Percentiles rank a stretch among this genome's conserved stretches.
Conservation (phyloP, 1,140 invertebrate species). For the Cherax quadricarinatus region DNA sequence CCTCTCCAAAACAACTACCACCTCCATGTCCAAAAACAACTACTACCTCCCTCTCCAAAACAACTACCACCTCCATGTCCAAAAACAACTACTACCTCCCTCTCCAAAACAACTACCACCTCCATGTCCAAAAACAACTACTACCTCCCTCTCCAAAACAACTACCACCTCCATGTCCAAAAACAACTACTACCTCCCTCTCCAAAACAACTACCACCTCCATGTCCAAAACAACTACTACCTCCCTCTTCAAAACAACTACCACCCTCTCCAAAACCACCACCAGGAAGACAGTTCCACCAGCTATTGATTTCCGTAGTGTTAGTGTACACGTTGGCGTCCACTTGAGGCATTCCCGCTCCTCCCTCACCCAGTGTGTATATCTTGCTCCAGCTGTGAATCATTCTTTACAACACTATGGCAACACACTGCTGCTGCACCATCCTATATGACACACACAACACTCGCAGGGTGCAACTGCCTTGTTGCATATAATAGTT, state of each 20-base stretch:
- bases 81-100: too few relatives aligned
- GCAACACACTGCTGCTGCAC: too few relatives aligned
- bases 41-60: too few relatives aligned
- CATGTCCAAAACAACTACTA: not conserved
- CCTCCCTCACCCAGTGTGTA: not conserved
- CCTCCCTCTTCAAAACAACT: too few relatives aligned
- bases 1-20: not conserved
- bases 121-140: too few relatives aligned
- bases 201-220: not conserved
- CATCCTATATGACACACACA: too few relatives aligned
- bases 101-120: too few relatives aligned
- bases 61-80: not conserved
- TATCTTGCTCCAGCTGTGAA: not conserved
- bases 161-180: too few relatives aligned
- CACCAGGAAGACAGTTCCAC: not conserved
- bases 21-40: too few relatives aligned
- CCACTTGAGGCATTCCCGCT: not conserved
- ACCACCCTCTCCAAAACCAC: not conserved
- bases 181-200: not conserved
- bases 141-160: too few relatives aligned
- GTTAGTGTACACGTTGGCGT: not conserved
- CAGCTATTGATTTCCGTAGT: not conserved
- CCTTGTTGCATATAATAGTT: too few relatives aligned
- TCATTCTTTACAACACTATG: not conserved
- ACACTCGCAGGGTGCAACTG: too few relatives aligned